Evolutionary conservation across 1,140 invertebrate genomes (phyloP), one percentile per base, ranked within the genome.

Genomic region (Diabrotica undecimpunctata): DNA sequence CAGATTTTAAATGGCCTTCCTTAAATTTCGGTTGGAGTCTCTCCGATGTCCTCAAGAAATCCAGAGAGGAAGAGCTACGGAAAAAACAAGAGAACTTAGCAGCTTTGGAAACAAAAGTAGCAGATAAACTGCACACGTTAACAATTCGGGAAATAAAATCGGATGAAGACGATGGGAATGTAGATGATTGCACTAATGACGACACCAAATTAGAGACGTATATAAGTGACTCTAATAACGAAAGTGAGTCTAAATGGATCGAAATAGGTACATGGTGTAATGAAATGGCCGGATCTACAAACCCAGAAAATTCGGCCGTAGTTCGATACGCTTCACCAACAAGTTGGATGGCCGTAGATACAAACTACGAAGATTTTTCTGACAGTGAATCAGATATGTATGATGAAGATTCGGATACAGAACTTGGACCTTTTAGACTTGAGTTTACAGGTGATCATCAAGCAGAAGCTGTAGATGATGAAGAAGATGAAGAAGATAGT

Each of bases 11-110:
- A 67, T 96, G 94, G 94, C 85, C 88, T 0, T 82, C 91, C 2
- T 81, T 97, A n/a, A 90, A 95, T 81, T 97, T 97, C 80, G 94
- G 94, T 0, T 97, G 94, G 94, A 94, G 89, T 74, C 79, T 96
- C 37, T 88, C 90, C 13, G 93, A 95, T 77, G 92, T 95, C 7
- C 76, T 93, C 37, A 86, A 84, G 70, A 88, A 87, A 72, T 84
- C 85, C 0, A 85, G 84, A 67, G 79, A 67, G 61, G 75, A 77
- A 62, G 66, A 72, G 72, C 69, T 70, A 65, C 71, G 69, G 75
- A 69, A 66, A 54, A 50, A 67, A 65, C 72, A 75, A 61, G 70
- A 66, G 51, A 67, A 67, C 12, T 37, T 68, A 25, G 65, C 7
- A 11, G 52, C 66, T 14, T 35, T 64, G 11, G 62, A 65, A 63